Base-by-base conservation (phyloP, 1,140 invertebrate genomes). In the Drosophila biarmipes region DNA sequence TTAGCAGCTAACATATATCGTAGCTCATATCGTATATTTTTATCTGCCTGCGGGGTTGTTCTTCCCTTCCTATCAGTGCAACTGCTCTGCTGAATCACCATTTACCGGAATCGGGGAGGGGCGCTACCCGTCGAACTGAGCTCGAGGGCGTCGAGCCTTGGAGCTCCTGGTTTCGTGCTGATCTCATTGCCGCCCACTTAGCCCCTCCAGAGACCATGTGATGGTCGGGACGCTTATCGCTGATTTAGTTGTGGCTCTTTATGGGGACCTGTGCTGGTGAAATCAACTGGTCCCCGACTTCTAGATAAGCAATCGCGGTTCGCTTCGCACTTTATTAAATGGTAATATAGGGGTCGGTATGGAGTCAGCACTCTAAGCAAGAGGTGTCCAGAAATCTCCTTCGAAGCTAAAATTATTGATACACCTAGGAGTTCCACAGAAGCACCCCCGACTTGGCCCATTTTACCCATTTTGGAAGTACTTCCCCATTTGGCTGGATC, bases 291-390 rank as follows among this genome's bases (percentile, higher is more conserved):
- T 29, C 12, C 52, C 15, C 29, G 21, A 31, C 31, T 17, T 49
- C 10, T 31, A 54, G 81, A 81, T 86, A 81, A 78, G 82, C 45
- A 59, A 40, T 43, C 27, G 24, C 11, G 15, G 48, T 43, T 58
- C 37, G 46, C 55, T 12, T 31, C 27, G 17, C 48, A 53, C 64
- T 81, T 59, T 71, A 72, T 69, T 56, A 71, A 87, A 63, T 58
- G 37, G 59, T 42, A 52, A 54, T 63, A 63, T 73, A 58, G 56
- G 56, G 37, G 27, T 77, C 62, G 73, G 85, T 85, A 80, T 80
- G 63, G 38, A 52, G 21, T 17, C 11, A 34, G 5, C 3, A 24
- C 24, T 5, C 24, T 4, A 24, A 24, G 5, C 5, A 24, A 5
- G 24, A 24, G 24, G 24, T 24, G 24, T 4, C 24, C 24, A 24